Evolutionary conservation across 2,888 invertebrate species (phyloP), one percentile per base, ranked within the genome.

Genomic region (Dromius quadrimaculatus): DNA sequence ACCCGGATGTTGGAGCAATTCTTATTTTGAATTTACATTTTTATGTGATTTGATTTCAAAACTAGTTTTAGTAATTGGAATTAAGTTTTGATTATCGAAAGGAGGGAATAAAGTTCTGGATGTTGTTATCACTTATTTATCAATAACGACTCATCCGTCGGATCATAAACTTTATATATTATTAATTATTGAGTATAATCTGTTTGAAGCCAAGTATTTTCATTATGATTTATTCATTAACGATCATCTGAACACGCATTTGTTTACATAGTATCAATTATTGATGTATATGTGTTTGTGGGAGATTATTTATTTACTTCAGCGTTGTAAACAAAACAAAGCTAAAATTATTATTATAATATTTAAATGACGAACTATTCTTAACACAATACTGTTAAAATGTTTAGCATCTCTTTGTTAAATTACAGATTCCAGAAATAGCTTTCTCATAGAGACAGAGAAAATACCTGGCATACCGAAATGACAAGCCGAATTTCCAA

Each of bases 151-250:
- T 59, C 32, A 43, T 23, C 59, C 68, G 68, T 45, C 68, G 68
- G 68, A 38, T 43, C 68, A 34, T 68, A 68, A 68, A 68, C 57
- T 45, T 68, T 68, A 28, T 59, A 66, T 57, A 66, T 57, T 66
- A 66, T 66, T 68, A 68, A 68, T 68, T 68, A 68, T 68, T 68
- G 43, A 68, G 34, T 68, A 38, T 20, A 68, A 41, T 19, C 59
- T 43, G 57, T 68, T 65, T 68, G 57, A 59, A 34, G 59, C 68
- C 59, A 68, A 65, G n/a, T 57, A 38, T 47, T 47, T 64, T 64
- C 47, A 64, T 64, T 64, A 68, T 68, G 68, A 68, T 68, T 68
- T 68, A 68, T 68, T 43, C 68, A 68, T 45, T n/a, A 34, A 34
- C 34, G 19, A 3, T 11, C 20, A 54, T 17, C 57, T 50, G 32